Evolutionary conservation across 2,888 invertebrate species (phyloP).

Genomic region (Platycheirus rosarum): DNA sequence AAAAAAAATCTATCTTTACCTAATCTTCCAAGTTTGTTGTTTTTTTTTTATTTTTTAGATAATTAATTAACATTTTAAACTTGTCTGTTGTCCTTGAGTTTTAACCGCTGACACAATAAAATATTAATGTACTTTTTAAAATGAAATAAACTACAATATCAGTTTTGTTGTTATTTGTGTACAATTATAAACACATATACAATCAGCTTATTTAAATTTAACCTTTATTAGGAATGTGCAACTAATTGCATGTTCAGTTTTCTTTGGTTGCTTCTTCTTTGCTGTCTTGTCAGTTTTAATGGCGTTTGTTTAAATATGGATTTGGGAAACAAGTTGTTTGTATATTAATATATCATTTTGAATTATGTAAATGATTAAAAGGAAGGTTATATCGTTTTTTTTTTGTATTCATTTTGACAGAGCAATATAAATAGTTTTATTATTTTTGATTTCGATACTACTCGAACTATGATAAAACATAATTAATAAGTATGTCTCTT

Average conservation of each 20-base stretch:
- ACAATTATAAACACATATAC: not conserved
- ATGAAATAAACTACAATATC: constrained; percentile 34
- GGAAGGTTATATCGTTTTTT: not conserved
- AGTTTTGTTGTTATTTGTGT: constrained; percentile 6
- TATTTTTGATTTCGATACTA: no score
- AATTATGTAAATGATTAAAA: constrained; percentile 53
- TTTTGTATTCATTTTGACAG: not conserved
- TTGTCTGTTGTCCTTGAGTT: constrained; percentile 59
- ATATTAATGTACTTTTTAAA: constrained; percentile 42
- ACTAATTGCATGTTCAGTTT: constrained; percentile 48
- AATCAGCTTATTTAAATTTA: constrained; percentile 46
- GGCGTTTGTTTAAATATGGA: not conserved
- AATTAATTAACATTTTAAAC: constrained; percentile 58
- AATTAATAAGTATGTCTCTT: no score
- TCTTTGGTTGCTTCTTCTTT: constrained; percentile 33
- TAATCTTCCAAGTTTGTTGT: constrained; percentile 6
- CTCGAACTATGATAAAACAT: no score
- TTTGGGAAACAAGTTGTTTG: constrained; percentile 45
- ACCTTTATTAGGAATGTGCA: constrained; percentile 59
- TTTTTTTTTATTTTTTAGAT: constrained; percentile 8
- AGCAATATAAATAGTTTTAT: no score
- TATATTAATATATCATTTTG: not conserved
- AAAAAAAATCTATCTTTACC: constrained; percentile 9
- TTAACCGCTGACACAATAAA: constrained; percentile 54
- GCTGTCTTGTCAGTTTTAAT: constrained; percentile 3